Percentiles rank a stretch among this genome's conserved stretches.
phyloP scores from a whole-genome alignment of 2,888 invertebrate species.

The Rambutsinella grinnellia region DNA sequence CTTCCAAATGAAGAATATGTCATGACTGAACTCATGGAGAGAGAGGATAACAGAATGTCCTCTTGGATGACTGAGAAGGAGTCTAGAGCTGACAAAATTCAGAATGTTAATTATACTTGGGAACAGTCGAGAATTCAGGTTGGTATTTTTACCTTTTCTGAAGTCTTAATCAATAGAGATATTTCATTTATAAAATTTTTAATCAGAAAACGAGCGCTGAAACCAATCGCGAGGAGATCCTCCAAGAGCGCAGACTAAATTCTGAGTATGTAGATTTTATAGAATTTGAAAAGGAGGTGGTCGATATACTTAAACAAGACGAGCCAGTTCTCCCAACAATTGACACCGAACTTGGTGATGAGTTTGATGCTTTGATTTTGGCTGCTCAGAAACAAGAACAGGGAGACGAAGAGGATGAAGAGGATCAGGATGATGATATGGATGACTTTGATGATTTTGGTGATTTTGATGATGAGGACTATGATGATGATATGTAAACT shows the following conservation, averaged over 20 bases:
- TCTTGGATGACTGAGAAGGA: constrained; percentile 55
- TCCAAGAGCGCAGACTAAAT: constrained; percentile 55
- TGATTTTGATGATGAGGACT: constrained; percentile 33
- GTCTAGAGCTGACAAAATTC: constrained; percentile 26
- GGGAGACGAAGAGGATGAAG: constrained; percentile 44
- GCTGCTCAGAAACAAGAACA: constrained; percentile 50
- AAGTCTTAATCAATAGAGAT: neutral
- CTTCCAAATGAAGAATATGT: constrained; percentile 54
- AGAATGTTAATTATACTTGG: constrained; percentile 37
- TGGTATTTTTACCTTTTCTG: neutral
- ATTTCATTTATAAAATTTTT: neutral
- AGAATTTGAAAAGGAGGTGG: constrained; percentile 56
- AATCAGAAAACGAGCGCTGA: constrained; percentile 60
- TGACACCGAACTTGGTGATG: constrained; percentile 54
- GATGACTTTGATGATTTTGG: constrained; percentile 25
- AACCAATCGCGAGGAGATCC: constrained; percentile 47
- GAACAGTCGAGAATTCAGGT: constrained; percentile 29
- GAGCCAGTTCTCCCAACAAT: constrained; percentile 60
- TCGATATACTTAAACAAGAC: constrained; percentile 53
- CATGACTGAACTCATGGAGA: constrained; percentile 60
- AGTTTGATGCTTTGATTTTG: constrained; percentile 54
- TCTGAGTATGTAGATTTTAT: constrained; percentile 62
- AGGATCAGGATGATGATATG: constrained; percentile 6
- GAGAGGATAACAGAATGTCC: constrained; percentile 60
- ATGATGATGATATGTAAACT: too few species aligned